Conservation (phyloP, 1,140 invertebrate species). For the Centruroides vittatus region DNA sequence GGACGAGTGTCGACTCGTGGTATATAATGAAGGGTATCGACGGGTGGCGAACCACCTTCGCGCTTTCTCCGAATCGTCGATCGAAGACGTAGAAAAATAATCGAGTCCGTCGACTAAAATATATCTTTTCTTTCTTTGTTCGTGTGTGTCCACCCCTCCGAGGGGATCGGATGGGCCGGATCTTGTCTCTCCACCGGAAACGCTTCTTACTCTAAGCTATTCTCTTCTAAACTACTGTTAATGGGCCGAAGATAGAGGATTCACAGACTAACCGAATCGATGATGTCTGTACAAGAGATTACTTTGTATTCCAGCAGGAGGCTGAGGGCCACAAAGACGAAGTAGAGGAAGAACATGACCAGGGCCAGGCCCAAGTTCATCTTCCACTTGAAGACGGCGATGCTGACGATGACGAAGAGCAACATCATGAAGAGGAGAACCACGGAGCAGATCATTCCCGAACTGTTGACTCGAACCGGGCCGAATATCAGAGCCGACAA, state of each 20-base stretch:
- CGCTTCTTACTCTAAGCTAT: no score
- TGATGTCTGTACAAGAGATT: slow-evolving; percentile 43
- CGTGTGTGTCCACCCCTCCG: no score
- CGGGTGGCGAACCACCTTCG: no score
- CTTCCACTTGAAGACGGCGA: slow-evolving; percentile 89
- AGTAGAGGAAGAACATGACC: slow-evolving; percentile 92
- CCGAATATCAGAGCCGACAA: slow-evolving; percentile 71
- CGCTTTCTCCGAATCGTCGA: no score
- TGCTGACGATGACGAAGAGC: slow-evolving; percentile 84
- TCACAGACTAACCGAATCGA: background rate
- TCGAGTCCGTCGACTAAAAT: no score
- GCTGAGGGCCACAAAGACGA: slow-evolving; percentile 86
- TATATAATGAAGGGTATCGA: no score
- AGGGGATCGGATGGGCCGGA: no score
- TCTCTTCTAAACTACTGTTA: no score
- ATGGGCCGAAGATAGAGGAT: background rate
- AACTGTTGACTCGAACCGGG: slow-evolving; percentile 75
- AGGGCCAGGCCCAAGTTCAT: slow-evolving; percentile 91
- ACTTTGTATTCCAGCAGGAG: slow-evolving; percentile 81
- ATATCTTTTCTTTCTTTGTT: no score
- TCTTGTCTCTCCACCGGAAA: no score
- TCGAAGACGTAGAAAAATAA: no score
- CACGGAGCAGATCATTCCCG: slow-evolving; percentile 94
- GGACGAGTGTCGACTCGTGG: no score
- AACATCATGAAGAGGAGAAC: slow-evolving; percentile 90